A percentile compares a stretch with the other conserved stretches of the same genome.
phyloP scores from a whole-genome alignment of 2,888 invertebrate species.

The Trypoxylon attenuatum region DNA sequence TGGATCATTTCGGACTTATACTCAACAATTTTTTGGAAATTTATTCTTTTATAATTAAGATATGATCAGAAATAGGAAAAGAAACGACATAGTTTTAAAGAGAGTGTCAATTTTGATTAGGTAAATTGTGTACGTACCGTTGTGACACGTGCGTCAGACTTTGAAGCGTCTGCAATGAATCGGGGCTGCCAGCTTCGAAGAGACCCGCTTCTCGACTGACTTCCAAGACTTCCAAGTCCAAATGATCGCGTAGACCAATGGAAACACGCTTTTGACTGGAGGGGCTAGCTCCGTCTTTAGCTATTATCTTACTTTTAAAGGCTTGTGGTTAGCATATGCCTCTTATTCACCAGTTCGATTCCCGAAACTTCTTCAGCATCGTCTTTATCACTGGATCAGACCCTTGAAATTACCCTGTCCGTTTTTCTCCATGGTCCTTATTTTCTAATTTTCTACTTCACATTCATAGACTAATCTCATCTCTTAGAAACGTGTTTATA shows the following conservation, averaged over 20 bases:
- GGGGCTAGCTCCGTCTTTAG: conserved; percentile 40
- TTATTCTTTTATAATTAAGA: too few relatives aligned
- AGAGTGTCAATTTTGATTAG: neutral
- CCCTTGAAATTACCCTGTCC: neutral
- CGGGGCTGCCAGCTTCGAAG: conserved; percentile 20
- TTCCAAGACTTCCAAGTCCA: conserved; percentile 52
- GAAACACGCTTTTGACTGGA: conserved; percentile 56
- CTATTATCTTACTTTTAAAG: conserved; percentile 33
- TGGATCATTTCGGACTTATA: too few relatives aligned
- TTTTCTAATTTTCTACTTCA: too few relatives aligned
- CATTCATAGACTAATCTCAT: too few relatives aligned
- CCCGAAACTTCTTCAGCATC: neutral
- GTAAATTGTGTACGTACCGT: conserved; percentile 29
- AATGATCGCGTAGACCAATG: conserved; percentile 61
- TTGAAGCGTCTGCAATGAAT: conserved; percentile 20
- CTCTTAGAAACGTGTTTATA: too few relatives aligned
- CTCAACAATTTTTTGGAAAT: too few relatives aligned
- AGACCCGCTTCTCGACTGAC: conserved; percentile 41
- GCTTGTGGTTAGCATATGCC: neutral
- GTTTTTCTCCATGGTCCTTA: neutral
- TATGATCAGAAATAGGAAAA: too few relatives aligned
- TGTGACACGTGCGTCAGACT: conserved; percentile 38
- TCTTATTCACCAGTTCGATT: neutral
- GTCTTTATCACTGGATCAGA: neutral
- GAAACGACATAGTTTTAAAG: neutral